phyloP scores from a whole-genome alignment of 2,113 vertebrate genomes.

The Pipa parva region DNA sequence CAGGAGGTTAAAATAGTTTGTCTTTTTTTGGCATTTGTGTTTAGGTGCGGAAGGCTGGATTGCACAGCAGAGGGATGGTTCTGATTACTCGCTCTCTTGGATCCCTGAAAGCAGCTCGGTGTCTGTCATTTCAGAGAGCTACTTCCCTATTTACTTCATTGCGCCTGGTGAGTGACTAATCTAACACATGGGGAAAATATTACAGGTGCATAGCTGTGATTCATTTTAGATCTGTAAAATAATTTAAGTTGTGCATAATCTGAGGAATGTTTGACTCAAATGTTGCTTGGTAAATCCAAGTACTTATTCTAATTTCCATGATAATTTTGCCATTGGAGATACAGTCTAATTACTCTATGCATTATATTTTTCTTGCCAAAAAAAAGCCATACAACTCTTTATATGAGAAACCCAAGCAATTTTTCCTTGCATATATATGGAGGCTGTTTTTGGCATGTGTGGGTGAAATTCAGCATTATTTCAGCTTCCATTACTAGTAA shows the following conservation, averaged over 20 bases:
- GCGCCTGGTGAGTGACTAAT: conserved; percentile 75
- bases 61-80: conserved; percentile 79
- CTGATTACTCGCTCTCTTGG: conserved; percentile 73
- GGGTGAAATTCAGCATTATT: too few species aligned
- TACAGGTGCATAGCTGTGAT: neutral
- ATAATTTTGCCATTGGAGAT: too few species aligned
- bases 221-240: neutral
- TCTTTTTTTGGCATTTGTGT: neutral
- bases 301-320: too few species aligned
- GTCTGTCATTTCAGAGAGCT: conserved; percentile 83
- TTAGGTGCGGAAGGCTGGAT: conserved; percentile 81
- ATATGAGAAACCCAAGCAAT: too few species aligned
- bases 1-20: too few species aligned
- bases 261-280: neutral
- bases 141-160: conserved; percentile 89
- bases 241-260: neutral
- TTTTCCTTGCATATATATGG: too few species aligned
- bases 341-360: too few species aligned
- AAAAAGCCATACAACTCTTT: too few species aligned
- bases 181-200: neutral
- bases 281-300: too few species aligned
- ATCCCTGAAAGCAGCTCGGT: conserved; percentile 71
- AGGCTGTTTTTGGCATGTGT: too few species aligned
- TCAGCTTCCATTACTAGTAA: too few species aligned
- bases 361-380: too few species aligned